These are phyloP conservation scores for Tortricodes alternella DNA, from an alignment of 2,888 invertebrate species.

Conservation along the genomic window DNA sequence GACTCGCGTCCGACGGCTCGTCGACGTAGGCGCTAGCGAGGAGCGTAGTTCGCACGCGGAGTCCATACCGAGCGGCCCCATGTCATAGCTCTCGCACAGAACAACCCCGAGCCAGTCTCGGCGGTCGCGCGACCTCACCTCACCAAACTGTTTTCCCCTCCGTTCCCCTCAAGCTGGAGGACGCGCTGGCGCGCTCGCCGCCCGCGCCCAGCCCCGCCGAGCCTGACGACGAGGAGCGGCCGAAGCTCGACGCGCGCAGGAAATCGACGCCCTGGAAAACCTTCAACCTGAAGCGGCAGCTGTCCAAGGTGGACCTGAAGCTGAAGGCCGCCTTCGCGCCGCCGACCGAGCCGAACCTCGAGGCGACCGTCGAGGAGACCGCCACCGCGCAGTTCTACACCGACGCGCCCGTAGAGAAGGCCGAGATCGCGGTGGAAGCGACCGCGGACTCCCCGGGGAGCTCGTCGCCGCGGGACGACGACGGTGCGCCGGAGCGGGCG, in stretches of 20 bases:
- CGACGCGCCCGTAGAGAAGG: slow-evolving; percentile 38
- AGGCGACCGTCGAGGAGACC: slow-evolving; percentile 53
- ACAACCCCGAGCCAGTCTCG: slow-evolving; percentile 17
- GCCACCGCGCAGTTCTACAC: slow-evolving; percentile 45
- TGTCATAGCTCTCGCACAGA: slow-evolving; percentile 21
- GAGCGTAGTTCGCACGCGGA: too few relatives aligned
- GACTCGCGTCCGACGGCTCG: background rate
- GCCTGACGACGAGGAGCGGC: slow-evolving; percentile 51
- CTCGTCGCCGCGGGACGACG: slow-evolving; percentile 28
- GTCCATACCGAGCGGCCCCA: too few relatives aligned
- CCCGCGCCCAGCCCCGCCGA: slow-evolving; percentile 37
- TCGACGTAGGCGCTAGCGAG: background rate
- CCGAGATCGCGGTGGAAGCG: slow-evolving; percentile 51
- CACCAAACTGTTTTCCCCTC: slow-evolving; percentile 64
- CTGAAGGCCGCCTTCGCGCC: slow-evolving; percentile 85
- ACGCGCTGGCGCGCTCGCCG: slow-evolving; percentile 42
- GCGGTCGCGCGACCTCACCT: slow-evolving; percentile 54
- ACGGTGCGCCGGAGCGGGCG: background rate
- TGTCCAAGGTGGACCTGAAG: slow-evolving; percentile 90
- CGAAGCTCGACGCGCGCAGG: slow-evolving; percentile 78
- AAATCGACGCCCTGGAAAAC: slow-evolving; percentile 89
- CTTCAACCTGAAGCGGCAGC: slow-evolving; percentile 91
- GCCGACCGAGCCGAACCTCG: slow-evolving; percentile 67
- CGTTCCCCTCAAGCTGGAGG: slow-evolving; percentile 65
- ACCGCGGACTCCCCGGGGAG: slow-evolving; percentile 64